Conservation (phyloP, 2,888 invertebrate species). For the Tenthredo notha region DNA sequence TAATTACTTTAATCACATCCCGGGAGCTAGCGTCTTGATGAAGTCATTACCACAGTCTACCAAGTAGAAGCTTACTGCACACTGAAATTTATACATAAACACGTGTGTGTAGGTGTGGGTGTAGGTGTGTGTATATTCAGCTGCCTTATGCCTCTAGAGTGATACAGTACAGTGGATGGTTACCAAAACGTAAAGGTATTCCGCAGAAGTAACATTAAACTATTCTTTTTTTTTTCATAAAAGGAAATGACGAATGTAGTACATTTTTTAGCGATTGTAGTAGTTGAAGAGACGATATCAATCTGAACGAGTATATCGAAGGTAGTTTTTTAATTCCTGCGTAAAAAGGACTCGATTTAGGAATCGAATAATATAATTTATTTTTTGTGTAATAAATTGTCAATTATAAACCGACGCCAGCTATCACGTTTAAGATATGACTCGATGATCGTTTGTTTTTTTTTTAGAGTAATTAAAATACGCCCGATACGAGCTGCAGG, state of each 20-base stretch:
- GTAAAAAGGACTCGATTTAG: background rate
- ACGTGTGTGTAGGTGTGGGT: background rate
- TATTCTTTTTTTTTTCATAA: background rate
- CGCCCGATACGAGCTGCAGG: conserved; percentile 17
- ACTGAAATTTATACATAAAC: background rate
- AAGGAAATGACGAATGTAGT: background rate
- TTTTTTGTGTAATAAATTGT: conserved; percentile 9
- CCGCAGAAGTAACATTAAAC: background rate
- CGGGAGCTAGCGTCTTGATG: conserved; percentile 62
- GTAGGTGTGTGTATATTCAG: no score
- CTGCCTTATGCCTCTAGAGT: background rate
- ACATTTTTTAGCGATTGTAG: no score
- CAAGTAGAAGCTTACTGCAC: conserved; percentile 1
- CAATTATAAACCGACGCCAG: conserved; percentile 42
- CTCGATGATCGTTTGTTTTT: conserved; percentile 40
- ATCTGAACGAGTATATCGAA: background rate
- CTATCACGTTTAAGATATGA: background rate
- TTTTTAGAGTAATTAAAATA: conserved; percentile 48
- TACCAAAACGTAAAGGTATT: background rate
- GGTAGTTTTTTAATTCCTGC: background rate
- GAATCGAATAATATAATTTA: background rate
- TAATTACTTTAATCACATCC: conserved; percentile 71
- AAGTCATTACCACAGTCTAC: conserved; percentile 64
- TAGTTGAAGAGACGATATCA: background rate
- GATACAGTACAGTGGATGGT: background rate